Evolutionary conservation across 30 jellyfish, hydroid and myxozoan genomes (phyloP), one percentile per base, ranked within the genome.

Genomic region (Hydractinia symbiolongicarpus): DNA sequence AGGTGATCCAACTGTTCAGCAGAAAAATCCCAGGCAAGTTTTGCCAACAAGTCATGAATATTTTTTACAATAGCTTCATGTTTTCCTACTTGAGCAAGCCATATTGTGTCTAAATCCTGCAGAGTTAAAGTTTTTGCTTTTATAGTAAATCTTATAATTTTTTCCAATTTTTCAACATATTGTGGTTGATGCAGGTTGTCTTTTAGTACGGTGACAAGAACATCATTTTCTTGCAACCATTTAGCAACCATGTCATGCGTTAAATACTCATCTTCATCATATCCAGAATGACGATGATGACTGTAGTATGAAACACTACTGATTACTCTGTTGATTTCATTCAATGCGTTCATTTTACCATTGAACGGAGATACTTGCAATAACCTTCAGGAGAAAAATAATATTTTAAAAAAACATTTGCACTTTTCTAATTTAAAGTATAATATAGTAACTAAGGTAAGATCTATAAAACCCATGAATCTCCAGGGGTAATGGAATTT

Each of bases 151-250:
- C 98, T 84, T 75, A 91, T 91, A 40, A 91, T 91, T 72, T 91
- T 91, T 54, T 91, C 98, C 70, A 91, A 85, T 68, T 91, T 91
- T 77, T 91, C 98, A 30, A 91, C 98, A 77, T 91, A 91, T 91
- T 93, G 98, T 6, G 98, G 98, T 82, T 93, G 98, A 83, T 93
- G 98, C 54, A 93, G 95, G 82, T 93, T 93, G 79, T 93, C 98
- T 67, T 93, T 93, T 55, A 93, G 84, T 7, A 93, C 94, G 67
- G 88, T 93, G n/a, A 91, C 83, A 9, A 93, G 84, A 3, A 93
- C 98, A 17, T 89, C 66, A 79, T 93, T 93, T 71, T 93, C 98
- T 52, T 93, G 96, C 56, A 93, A 83, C 98, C 98, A 93, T 64
- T 87, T 89, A 51, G 98, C 94, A 11, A 93, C 96, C 95, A 93